These are phyloP conservation scores for Stomorhina lunata DNA, from an alignment of 2,888 invertebrate species.

Conservation along the genomic window DNA sequence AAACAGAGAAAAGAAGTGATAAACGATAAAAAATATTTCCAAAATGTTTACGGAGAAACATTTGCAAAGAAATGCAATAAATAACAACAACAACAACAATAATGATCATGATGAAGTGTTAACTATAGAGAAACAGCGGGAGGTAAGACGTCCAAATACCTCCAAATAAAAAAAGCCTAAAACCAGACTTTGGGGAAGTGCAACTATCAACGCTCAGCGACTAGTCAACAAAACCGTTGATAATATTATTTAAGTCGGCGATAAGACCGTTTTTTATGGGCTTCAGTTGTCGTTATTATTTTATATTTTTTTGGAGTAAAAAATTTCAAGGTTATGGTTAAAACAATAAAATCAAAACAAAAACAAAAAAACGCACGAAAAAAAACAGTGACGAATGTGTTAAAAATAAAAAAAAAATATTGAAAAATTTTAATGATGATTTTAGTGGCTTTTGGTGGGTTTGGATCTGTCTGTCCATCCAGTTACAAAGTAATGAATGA, in stretches of 20 bases:
- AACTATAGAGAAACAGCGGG: no score
- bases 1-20: not conserved
- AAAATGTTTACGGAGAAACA: not conserved
- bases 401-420: conserved; percentile 14
- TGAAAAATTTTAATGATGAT: not conserved
- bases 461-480: not conserved
- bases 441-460: not conserved
- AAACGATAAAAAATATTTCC: not conserved
- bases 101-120: not conserved
- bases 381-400: conserved; percentile 9
- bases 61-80: not conserved
- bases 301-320: not conserved
- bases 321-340: conserved; percentile 41
- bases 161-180: not conserved
- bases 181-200: not conserved
- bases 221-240: not conserved
- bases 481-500: not conserved
- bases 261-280: conserved; percentile 4
- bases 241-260: conserved; percentile 14
- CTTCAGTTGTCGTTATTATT: not conserved
- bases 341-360: not conserved
- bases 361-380: not conserved
- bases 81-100: not conserved
- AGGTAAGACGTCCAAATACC: not conserved
- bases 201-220: not conserved